Conservation (phyloP, 2,113 vertebrate species). For the Microtus oregoni region DNA sequence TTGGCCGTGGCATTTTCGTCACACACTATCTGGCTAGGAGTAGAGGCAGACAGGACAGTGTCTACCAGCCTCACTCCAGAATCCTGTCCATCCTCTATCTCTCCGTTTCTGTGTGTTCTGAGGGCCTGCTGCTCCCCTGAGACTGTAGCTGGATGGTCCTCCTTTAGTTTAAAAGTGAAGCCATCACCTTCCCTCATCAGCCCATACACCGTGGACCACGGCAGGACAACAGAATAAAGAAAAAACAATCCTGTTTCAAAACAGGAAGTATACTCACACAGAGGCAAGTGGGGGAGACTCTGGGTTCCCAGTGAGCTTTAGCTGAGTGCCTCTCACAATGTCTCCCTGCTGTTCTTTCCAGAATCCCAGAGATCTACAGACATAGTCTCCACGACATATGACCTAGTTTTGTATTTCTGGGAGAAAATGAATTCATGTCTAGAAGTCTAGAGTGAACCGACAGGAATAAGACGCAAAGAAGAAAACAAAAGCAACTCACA, state of each 20-base stretch:
- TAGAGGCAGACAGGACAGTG: neutral
- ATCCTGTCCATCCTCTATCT: neutral
- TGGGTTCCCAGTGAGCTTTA: neutral
- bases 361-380: constrained; percentile 64
- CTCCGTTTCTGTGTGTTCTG: neutral
- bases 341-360: constrained; percentile 70
- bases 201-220: neutral
- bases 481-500: constrained; percentile 37
- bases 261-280: neutral
- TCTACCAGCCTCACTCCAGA: neutral
- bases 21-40: neutral
- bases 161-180: neutral
- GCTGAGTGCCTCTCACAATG: constrained; percentile 12
- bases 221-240: neutral
- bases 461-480: constrained; percentile 51
- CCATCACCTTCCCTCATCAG: neutral
- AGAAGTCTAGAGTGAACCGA: constrained; percentile 53
- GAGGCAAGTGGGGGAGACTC: neutral
- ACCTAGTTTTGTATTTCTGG: constrained; percentile 70
- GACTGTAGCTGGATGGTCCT: neutral
- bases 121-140: neutral
- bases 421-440: constrained; percentile 61
- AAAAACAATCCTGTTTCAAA: constrained; percentile 45
- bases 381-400: constrained; percentile 50
- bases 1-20: neutral